A percentile compares a stretch with the other conserved stretches of the same genome.
phyloP scores from a whole-genome alignment of 1,140 invertebrate species.

The Drosophila eugracilis region DNA sequence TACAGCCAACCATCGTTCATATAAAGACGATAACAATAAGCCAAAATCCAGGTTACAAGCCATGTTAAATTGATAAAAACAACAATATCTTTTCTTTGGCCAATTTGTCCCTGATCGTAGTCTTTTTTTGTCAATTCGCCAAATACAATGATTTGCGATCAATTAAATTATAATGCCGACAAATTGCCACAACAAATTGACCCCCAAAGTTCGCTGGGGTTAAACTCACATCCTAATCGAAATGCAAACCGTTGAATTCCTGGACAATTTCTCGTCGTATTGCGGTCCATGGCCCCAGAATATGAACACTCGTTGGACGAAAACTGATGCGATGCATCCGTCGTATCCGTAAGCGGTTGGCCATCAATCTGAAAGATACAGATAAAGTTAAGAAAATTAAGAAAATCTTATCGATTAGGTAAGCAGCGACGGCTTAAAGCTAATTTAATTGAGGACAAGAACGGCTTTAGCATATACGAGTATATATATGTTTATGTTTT shows the following conservation, averaged over 20 bases:
- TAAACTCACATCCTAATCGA: slow-evolving; percentile 83
- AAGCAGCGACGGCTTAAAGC: slow-evolving; percentile 19
- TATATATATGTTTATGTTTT: neutral
- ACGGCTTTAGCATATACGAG: too few relatives aligned
- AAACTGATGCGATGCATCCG: slow-evolving; percentile 75
- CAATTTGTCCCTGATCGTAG: slow-evolving; percentile 23
- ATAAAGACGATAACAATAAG: slow-evolving; percentile 26
- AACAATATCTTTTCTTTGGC: neutral
- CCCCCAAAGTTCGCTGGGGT: slow-evolving; percentile 14
- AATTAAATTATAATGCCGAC: slow-evolving; percentile 43
- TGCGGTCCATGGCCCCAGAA: slow-evolving; percentile 77
- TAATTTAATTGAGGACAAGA: slow-evolving; percentile 58
- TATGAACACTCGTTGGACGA: slow-evolving; percentile 80
- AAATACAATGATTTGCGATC: slow-evolving; percentile 49
- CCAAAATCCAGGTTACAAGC: slow-evolving; percentile 1
- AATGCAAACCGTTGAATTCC: slow-evolving; percentile 77
- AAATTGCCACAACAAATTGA: slow-evolving; percentile 51
- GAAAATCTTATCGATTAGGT: slow-evolving; percentile 34
- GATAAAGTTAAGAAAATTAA: neutral
- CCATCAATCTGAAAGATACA: slow-evolving; percentile 60
- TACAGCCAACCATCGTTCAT: slow-evolving; percentile 52
- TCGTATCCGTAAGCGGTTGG: slow-evolving; percentile 52
- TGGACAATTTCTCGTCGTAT: slow-evolving; percentile 66
- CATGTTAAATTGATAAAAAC: slow-evolving; percentile 13
- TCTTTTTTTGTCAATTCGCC: slow-evolving; percentile 45